These are phyloP conservation scores for Labeo catla DNA, from an alignment of 2,113 vertebrate genomes.

Conservation along the genomic window DNA sequence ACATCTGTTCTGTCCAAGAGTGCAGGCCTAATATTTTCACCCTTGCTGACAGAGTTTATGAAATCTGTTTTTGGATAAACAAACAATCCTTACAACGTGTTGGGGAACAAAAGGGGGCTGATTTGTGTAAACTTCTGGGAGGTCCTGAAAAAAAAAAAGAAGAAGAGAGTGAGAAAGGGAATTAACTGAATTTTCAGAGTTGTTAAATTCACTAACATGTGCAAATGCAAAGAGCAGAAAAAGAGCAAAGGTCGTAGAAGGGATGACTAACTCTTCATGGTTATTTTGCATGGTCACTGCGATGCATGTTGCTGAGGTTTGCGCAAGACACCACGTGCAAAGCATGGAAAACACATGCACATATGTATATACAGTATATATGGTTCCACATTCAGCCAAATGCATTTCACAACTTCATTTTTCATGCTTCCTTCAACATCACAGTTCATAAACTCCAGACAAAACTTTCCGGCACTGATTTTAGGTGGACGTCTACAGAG, in stretches of 20 bases:
- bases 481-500: not conserved
- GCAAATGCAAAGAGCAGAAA: constrained; percentile 9
- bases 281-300: constrained; percentile 3
- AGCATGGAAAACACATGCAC: constrained; percentile 12
- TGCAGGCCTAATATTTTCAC: constrained; percentile 4
- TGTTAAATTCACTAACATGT: constrained; percentile 9
- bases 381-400: not conserved
- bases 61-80: constrained; percentile 46
- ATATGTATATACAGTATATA: not conserved
- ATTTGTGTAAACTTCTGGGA: constrained; percentile 50
- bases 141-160: constrained; percentile 34
- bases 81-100: constrained; percentile 35
- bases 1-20: not conserved
- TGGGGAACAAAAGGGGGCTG: constrained; percentile 3
- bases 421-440: not conserved
- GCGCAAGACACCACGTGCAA: constrained; percentile 21
- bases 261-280: constrained; percentile 14
- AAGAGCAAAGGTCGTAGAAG: constrained; percentile 33
- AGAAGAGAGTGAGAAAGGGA: not conserved
- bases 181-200: constrained; percentile 17
- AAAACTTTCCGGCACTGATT: not conserved
- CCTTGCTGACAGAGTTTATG: constrained; percentile 24
- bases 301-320: constrained; percentile 8
- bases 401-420: not conserved
- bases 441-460: not conserved